Percentiles rank a stretch among this genome's conserved stretches.
phyloP scores from a whole-genome alignment of 2,113 vertebrate species.

The Galbula dea region DNA sequence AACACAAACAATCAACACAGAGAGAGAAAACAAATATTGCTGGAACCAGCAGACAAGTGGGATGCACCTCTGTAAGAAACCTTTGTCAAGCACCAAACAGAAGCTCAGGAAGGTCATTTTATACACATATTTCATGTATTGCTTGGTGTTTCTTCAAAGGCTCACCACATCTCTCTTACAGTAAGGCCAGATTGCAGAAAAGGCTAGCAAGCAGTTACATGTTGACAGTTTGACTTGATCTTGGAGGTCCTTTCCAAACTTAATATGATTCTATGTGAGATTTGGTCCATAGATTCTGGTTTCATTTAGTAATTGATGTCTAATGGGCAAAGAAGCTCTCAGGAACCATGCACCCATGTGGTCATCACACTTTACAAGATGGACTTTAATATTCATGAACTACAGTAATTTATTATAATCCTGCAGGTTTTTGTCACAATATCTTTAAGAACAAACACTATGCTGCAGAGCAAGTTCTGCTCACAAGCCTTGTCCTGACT shows the following conservation, averaged over 20 bases:
- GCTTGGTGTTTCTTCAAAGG: background rate
- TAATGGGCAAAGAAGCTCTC: background rate
- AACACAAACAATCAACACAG: background rate
- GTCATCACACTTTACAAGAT: background rate
- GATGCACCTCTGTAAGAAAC: background rate
- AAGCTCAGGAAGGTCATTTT: background rate
- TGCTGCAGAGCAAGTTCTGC: background rate
- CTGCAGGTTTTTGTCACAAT: background rate
- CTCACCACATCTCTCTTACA: background rate
- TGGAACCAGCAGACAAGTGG: background rate
- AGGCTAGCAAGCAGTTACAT: background rate
- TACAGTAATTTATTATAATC: background rate
- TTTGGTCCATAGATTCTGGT: background rate
- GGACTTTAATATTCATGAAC: background rate
- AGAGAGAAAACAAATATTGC: background rate
- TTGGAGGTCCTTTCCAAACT: no score
- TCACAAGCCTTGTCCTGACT: background rate
- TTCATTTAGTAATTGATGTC: background rate
- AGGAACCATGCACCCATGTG: background rate
- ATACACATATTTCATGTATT: background rate
- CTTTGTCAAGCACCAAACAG: background rate
- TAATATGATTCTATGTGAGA: no score
- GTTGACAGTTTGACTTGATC: no score
- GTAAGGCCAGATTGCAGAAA: background rate
- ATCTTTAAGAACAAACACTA: background rate